Evolutionary conservation across 2,888 invertebrate genomes (phyloP), one percentile per base, ranked within the genome.

Genomic region (Tenthredo mesomela): DNA sequence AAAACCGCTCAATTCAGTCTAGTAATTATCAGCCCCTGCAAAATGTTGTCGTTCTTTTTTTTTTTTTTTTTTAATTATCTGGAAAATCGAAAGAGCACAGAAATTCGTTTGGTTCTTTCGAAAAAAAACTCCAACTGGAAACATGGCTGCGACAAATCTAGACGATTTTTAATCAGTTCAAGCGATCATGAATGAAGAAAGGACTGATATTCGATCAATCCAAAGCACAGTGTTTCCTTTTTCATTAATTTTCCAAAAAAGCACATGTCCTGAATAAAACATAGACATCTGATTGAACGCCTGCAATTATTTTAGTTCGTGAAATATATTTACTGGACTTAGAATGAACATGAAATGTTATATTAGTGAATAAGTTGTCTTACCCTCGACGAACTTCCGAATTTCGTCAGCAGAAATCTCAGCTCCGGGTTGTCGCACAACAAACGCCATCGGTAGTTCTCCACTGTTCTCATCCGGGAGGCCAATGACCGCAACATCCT

Each of bases 401-500:
- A 97, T 93, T 47, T 96, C 95, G 7, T 94, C 90, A 88, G 95
- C 95, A 0, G 94, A 95, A 77, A 96, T 89, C 1, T 91, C 89
- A 0, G 93, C 91, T 87, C 93, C 93, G 0, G 94, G 94, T 90
- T 96, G 95, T 82, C 94, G 94, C 3, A 97, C 97, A 10, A 97
- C 95, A 92, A 96, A 97, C 0, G 97, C 97, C 86, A 95, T 89
- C 12, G 97, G 97, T 83, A 97, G 93, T 92, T 97, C 97, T 18
- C 97, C 97, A 61, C 96, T 95, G 78, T 91, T 91, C 90, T 96
- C 96, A 92, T 97, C 95, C 0, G 97, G 96, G 82, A 95, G 92
- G 25, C 98, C 98, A 89, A 98, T 95, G 54, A 98, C 98, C 54
- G 97, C 98, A 29, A 95, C 96, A 91, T 98, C 98, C 84, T 95